Percentiles rank a stretch among this genome's conserved stretches.
Evolutionary conservation across 1,140 invertebrate species (phyloP).

Genomic region (Ditylenchus dipsaci): DNA sequence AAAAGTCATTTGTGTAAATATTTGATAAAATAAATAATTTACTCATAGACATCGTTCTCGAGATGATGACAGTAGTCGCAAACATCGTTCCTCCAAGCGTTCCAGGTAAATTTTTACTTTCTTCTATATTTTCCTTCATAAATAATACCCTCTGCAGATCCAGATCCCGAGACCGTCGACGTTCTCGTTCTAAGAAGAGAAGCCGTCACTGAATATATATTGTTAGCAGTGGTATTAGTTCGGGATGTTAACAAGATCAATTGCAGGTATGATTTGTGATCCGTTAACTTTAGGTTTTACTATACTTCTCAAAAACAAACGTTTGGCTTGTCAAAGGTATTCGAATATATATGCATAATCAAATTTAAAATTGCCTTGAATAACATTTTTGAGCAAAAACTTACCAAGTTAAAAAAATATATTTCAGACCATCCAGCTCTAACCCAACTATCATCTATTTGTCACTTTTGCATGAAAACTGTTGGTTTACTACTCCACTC

Average conservation of each 20-base stretch:
- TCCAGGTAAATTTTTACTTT: background rate
- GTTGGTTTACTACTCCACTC: too few species aligned
- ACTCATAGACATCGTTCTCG: background rate
- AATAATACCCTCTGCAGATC: background rate
- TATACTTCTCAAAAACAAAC: background rate
- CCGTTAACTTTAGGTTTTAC: too few species aligned
- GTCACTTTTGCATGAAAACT: too few species aligned
- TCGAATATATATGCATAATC: background rate
- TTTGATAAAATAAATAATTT: too few species aligned
- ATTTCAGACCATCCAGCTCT: too few species aligned
- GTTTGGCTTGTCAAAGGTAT: background rate
- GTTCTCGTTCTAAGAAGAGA: background rate
- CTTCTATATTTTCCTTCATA: background rate
- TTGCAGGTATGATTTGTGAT: conserved; percentile 6
- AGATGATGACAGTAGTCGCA: background rate
- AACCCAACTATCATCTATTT: too few species aligned
- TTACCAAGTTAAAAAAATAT: too few species aligned
- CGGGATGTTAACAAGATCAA: background rate
- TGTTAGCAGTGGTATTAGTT: conserved; percentile 2
- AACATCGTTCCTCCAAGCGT: conserved; percentile 1
- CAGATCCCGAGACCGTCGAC: conserved; percentile 3
- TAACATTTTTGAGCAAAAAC: too few species aligned
- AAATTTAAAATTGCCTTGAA: too few species aligned
- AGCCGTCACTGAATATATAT: conserved; percentile 1
- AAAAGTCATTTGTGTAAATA: too few species aligned